phyloP scores from a whole-genome alignment of 2,888 invertebrate species.

The Loripinus fragilis region DNA sequence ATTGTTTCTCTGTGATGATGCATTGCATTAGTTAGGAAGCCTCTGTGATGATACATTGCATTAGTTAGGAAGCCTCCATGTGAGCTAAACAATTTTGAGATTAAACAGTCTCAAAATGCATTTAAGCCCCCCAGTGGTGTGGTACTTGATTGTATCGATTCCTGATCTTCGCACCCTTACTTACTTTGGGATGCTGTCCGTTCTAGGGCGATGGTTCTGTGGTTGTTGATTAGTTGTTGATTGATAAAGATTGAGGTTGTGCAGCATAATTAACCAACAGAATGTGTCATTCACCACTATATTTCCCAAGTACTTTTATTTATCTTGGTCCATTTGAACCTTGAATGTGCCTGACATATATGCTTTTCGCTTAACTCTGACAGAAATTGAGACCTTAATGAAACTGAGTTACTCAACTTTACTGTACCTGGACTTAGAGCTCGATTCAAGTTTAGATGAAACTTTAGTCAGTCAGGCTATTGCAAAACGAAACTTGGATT shows the following conservation, averaged over 20 bases:
- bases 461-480: neutral
- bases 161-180: too few species aligned
- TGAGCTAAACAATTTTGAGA: too few species aligned
- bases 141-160: too few species aligned
- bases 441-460: neutral
- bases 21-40: too few species aligned
- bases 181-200: too few species aligned
- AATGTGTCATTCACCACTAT: slow-evolving; percentile 43
- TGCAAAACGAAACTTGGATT: neutral
- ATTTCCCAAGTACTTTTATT: slow-evolving; percentile 28
- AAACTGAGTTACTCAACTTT: neutral
- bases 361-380: slow-evolving; percentile 24
- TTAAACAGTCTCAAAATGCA: too few species aligned
- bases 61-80: too few species aligned
- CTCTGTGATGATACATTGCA: too few species aligned
- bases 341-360: slow-evolving; percentile 35
- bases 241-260: slow-evolving; percentile 29
- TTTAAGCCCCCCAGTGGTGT: too few species aligned
- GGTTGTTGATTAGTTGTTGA: too few species aligned
- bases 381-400: neutral
- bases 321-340: slow-evolving; percentile 20
- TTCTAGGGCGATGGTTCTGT: too few species aligned
- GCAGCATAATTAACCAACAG: slow-evolving; percentile 30
- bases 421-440: neutral
- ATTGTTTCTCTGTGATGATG: too few species aligned